Evolutionary conservation across 2,888 invertebrate genomes (phyloP).

Genomic region (Sesia bembeciformis): DNA sequence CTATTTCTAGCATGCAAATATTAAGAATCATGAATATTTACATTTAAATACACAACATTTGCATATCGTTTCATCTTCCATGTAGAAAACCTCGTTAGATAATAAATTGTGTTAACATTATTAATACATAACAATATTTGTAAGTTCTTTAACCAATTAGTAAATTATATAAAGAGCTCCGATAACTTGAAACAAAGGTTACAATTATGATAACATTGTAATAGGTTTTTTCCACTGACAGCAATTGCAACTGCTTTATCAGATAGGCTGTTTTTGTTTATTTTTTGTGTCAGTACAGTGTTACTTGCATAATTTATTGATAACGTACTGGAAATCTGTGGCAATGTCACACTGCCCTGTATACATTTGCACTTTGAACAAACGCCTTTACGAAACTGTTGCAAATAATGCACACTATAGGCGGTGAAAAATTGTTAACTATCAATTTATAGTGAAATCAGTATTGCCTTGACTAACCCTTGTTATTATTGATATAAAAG

Average conservation of each 20-base stretch:
- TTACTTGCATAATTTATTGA: conserved; percentile 6
- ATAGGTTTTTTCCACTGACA: neutral
- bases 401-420: conserved; percentile 32
- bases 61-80: too few relatives aligned
- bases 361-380: conserved; percentile 23
- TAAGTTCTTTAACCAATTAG: too few relatives aligned
- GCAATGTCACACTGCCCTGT: conserved; percentile 34
- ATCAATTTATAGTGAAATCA: conserved; percentile 52
- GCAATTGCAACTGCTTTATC: conserved; percentile 11
- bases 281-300: conserved; percentile 29
- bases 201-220: neutral
- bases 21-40: too few relatives aligned
- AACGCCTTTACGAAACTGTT: conserved; percentile 44
- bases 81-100: too few relatives aligned
- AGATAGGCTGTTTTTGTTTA: conserved; percentile 20
- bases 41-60: too few relatives aligned
- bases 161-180: too few relatives aligned
- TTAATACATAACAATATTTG: too few relatives aligned
- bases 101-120: too few relatives aligned
- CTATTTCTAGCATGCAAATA: too few relatives aligned
- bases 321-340: conserved; percentile 12
- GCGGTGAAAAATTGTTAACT: conserved; percentile 33
- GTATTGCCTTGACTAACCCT: conserved; percentile 52
- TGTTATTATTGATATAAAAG: conserved; percentile 58
- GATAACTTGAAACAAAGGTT: neutral